Base-by-base conservation (phyloP, 2,797 vertebrate species). In the Gadopsis marmoratus region DNA sequence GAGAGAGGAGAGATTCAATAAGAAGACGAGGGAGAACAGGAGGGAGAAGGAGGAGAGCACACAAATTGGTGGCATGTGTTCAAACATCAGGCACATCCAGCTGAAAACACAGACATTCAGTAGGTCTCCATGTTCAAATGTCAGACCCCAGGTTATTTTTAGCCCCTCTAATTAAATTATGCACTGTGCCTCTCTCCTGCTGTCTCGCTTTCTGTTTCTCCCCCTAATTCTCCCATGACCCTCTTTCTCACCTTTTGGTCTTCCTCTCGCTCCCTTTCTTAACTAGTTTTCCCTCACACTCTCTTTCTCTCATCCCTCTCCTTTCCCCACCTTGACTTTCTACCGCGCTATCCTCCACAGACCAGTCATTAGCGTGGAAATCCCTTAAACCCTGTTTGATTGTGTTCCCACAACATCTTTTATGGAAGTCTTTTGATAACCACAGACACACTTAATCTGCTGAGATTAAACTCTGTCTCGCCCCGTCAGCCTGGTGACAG, bases 91-190 rank as follows among this genome's bases (percentile, higher is more conserved):
- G 78, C 69, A 67, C 70, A 77, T 89, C 66, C 63, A 84, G 85
- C 86, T 88, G 82, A 88, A 89, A 91, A 89, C 69, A 85, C 75
- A 70, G 64, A 90, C 86, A 81, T 87, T 89, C 89, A 86, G 70
- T 85, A 86, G 88, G 90, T 89, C 88, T 91, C 88, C 71, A 65
- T 90, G 91, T 91, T 93, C 90, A 95, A 92, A 95, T 95, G 93
- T 93, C 93, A 95, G 85, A 87, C 80, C 89, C 71, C 78, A 51
- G 82, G 91, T 93, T 95, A 94, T 94, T 94, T 94, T 92, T 94
- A 94, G 93, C 88, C 73, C 56, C 50, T 92, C 91, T 93, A 94
- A 94, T 95, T 94, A 94, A 94, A 94, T 88, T 87, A 85, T 90
- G 76, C 87, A 74, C 81, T 67, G 60, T 88, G 86, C 76, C 55